Base-by-base conservation (phyloP, 1,140 invertebrate species). In the Saccostrea echinata region DNA sequence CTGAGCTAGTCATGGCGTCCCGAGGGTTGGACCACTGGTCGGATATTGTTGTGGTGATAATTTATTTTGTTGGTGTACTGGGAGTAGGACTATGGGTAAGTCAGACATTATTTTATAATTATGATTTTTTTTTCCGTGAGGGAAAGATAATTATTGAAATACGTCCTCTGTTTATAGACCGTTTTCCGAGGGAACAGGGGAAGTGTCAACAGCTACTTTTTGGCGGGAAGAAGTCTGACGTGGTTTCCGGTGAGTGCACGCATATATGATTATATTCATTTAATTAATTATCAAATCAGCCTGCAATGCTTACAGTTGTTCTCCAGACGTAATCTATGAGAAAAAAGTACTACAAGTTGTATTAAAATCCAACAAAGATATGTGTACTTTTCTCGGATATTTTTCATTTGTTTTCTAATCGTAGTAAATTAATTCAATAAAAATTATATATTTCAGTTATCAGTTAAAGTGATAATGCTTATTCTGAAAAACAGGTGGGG, bases 161-260 rank as follows among this genome's bases (percentile, higher is more conserved):
- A 64, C 1, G 24, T 24, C 57, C 57, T 24, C 21, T 21, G 21
- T 64, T 64, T 9, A 21, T 93, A 96, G 95, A 95, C 95, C 35
- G 92, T 95, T 87, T 95, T 92, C 86, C 92, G 94, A 30, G 94
- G 94, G 51, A 95, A 96, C 86, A 88, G 95, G 51, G 92, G 94
- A 76, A 96, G 94, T 76, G 94, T 96, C 2, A 94, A 94, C 82
- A 96, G 96, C 30, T 96, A 96, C 90, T 96, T 96, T 91, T 91
- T 96, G 83, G 96, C 96, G 0, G 95, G 95, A 85, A 95, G 96
- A 93, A 92, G 91, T 84, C 95, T 95, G 93, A 87, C 90, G n/a
- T 95, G 95, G 95, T 93, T 93, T 81, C 94, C 94, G 82, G 95
- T 95, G 91, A 92, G 93, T 8, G 3, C 16, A 80, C 8, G 27